Base-by-base conservation (phyloP, 1,140 invertebrate genomes). In the Drosophila biarmipes region DNA sequence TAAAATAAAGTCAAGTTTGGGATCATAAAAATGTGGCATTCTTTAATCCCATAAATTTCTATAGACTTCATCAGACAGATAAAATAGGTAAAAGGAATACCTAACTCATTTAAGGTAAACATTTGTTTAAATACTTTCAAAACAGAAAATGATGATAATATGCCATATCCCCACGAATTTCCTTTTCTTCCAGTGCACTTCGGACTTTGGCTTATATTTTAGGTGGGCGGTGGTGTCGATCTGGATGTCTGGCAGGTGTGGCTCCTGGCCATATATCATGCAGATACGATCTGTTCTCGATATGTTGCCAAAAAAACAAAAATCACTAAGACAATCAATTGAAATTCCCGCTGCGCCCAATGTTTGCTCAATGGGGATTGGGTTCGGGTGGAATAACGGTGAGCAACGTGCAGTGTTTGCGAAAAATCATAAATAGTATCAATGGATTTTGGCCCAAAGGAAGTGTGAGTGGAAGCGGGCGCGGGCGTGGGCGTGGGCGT, bases 231-330 rank as follows among this genome's bases (percentile, higher is more conserved):
- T 29, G 45, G 31, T 64, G 63, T 43, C 63, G 45, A 67, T 64
- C 61, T 40, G 42, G 35, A 45, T 69, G 51, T 49, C 12, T 14
- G 15, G 53, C 62, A 56, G 78, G 82, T 63, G 81, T 74, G 81
- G 63, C 56, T 17, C 15, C 19, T 35, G 42, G 51, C 17, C 76
- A 80, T 89, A 73, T 63, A 80, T 89, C 84, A 89, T 90, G 46
- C 68, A 77, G 84, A 89, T 89, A 89, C 68, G n/a, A 89, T 89
- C 84, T 79, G 72, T 80, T 87, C 78, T 87, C 64, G 62, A 67
- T 76, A 37, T 42, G 55, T 78, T 61, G 45, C 63, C 40, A 73
- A 69, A 66, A 73, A 34, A 42, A 38, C 35, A 15, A 35, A 53
- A 61, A 37, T 24, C 14, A 8, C 45, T 48, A 17, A 19, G 29